Evolutionary conservation across 2,113 vertebrate species (phyloP).

Genomic region (Corynorhinus townsendii): DNA sequence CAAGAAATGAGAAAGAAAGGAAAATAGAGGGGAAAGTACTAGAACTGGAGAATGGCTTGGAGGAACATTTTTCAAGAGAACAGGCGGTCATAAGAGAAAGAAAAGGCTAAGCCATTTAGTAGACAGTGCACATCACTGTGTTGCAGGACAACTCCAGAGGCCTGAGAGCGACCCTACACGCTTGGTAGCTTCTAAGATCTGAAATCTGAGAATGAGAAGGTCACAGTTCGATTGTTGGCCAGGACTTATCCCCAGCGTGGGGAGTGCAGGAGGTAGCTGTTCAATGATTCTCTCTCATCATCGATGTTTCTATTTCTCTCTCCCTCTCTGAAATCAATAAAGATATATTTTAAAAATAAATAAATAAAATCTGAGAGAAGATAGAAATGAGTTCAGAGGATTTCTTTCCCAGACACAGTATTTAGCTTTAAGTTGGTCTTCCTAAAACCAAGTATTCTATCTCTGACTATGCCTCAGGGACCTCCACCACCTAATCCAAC

Average conservation of each 20-base stretch:
- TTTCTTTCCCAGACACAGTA: background rate
- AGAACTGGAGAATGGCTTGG: background rate
- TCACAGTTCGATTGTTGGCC: no score
- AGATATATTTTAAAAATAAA: no score
- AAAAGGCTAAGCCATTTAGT: background rate
- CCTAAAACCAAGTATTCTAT: background rate
- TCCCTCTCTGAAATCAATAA: no score
- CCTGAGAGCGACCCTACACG: fast-evolving
- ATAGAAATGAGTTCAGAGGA: background rate
- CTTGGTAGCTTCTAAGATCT: background rate
- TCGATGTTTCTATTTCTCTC: no score
- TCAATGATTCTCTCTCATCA: no score
- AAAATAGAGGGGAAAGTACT: background rate
- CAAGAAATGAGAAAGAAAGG: background rate
- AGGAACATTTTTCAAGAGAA: background rate
- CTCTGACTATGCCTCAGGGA: background rate
- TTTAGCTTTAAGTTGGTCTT: background rate
- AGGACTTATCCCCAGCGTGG: no score
- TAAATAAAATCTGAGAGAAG: background rate
- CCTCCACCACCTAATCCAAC: background rate
- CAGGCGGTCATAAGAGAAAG: background rate
- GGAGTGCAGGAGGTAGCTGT: no score
- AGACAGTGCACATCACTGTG: no score
- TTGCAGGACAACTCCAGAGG: background rate
- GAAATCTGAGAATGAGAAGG: no score